These are phyloP conservation scores for Caracal caracal DNA, from an alignment of 2,113 vertebrate genomes.

Conservation along the genomic window DNA sequence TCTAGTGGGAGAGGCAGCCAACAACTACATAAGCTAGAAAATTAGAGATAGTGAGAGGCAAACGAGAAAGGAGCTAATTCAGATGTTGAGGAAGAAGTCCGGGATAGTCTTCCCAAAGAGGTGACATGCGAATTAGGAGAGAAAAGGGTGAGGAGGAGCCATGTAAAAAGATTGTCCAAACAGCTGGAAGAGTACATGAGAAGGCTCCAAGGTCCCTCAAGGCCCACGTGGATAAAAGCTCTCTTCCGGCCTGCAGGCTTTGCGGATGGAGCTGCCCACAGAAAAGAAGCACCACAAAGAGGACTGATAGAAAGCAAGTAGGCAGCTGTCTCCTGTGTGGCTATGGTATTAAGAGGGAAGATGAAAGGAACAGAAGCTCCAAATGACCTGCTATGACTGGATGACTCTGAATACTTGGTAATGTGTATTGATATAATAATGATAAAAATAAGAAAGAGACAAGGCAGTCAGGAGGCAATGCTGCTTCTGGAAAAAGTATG, in stretches of 20 bases:
- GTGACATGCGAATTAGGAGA: neutral
- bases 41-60: neutral
- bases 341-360: constrained; percentile 69
- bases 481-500: constrained; percentile 52
- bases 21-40: neutral
- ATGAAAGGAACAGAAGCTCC: constrained; percentile 67
- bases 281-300: neutral
- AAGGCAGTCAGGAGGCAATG: constrained; percentile 58
- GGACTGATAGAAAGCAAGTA: no score
- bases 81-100: neutral
- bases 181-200: neutral
- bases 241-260: neutral
- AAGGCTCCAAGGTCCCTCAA: neutral
- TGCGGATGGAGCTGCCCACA: neutral
- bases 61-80: neutral
- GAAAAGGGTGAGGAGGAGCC: neutral
- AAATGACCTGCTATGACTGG: constrained; percentile 64
- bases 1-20: neutral
- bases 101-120: neutral
- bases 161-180: neutral
- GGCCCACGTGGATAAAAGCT: neutral
- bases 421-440: neutral
- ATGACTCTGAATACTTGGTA: constrained; percentile 58
- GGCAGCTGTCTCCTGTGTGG: neutral
- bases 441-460: constrained; percentile 62